Percentiles rank a stretch among this genome's conserved stretches.
Conservation (phyloP, 1,140 invertebrate species). For the Euura saliciscinereae region DNA sequence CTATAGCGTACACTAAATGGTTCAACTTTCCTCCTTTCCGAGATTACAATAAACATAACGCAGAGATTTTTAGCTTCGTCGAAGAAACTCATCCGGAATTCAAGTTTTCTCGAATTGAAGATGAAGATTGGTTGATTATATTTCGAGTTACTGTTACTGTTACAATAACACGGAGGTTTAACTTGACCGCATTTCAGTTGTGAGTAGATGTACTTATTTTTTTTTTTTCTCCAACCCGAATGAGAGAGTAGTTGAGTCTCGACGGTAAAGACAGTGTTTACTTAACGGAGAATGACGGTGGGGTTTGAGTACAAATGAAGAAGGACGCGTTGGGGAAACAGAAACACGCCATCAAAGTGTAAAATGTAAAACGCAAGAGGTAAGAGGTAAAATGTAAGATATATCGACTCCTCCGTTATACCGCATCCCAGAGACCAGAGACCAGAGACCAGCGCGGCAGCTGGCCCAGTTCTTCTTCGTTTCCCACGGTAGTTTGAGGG, state of each 20-base stretch:
- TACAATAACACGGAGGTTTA: neutral
- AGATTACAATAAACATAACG: no score
- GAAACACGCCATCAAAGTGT: conserved; percentile 1
- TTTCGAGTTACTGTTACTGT: no score
- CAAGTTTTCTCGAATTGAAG: no score
- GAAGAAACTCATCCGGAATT: no score
- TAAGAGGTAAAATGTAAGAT: neutral
- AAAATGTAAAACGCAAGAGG: neutral
- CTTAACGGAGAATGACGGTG: neutral
- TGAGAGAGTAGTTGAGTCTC: neutral
- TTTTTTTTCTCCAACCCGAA: no score
- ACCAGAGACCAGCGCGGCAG: neutral
- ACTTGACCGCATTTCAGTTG: neutral
- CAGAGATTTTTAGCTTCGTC: no score
- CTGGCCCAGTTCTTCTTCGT: conserved; percentile 1
- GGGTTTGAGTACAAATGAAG: neutral
- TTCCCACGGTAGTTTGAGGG: neutral
- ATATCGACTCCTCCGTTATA: neutral
- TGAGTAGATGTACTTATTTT: no score
- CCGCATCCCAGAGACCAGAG: no score
- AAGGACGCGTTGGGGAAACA: neutral
- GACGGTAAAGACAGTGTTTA: conserved; percentile 1
- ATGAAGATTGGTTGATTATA: no score
- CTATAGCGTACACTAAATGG: no score
- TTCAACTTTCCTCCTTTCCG: no score